Conservation (phyloP, 2,113 vertebrate species). For the Circaetus cinerascens region DNA sequence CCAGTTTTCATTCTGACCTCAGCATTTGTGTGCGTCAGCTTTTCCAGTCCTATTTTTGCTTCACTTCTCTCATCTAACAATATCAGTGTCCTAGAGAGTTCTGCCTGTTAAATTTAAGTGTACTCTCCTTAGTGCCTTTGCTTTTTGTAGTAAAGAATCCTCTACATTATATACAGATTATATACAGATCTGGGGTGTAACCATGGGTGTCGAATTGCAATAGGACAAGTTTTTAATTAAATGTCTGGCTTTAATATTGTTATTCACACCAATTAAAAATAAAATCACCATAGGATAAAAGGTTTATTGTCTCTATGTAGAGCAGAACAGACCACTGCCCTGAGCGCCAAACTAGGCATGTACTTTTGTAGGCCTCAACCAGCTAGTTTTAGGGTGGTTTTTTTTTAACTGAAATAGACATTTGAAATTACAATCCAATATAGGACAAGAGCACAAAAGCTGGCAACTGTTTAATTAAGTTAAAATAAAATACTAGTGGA, state of each 20-base stretch:
- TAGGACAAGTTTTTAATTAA: neutral
- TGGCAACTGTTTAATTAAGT: neutral
- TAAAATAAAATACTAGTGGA: neutral
- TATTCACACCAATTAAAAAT: neutral
- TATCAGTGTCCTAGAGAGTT: slow-evolving; percentile 58
- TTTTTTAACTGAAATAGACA: neutral
- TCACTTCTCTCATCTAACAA: slow-evolving; percentile 43
- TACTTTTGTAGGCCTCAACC: neutral
- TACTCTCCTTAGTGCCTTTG: neutral
- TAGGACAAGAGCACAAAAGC: neutral
- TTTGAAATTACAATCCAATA: neutral
- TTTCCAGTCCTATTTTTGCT: slow-evolving; percentile 54
- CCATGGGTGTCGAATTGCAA: neutral
- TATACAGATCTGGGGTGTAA: neutral
- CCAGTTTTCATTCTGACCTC: slow-evolving; percentile 59
- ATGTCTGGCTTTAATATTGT: neutral
- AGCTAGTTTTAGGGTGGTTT: neutral
- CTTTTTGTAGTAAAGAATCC: neutral
- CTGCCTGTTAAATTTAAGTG: slow-evolving; percentile 32
- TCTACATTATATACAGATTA: neutral
- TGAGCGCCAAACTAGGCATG: neutral
- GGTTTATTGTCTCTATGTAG: neutral
- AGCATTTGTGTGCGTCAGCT: slow-evolving; percentile 52
- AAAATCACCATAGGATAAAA: neutral
- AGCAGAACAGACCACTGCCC: neutral